Base-by-base conservation (phyloP, 92 coral and sea anemone genomes). In the Zoanthus gigantus region DNA sequence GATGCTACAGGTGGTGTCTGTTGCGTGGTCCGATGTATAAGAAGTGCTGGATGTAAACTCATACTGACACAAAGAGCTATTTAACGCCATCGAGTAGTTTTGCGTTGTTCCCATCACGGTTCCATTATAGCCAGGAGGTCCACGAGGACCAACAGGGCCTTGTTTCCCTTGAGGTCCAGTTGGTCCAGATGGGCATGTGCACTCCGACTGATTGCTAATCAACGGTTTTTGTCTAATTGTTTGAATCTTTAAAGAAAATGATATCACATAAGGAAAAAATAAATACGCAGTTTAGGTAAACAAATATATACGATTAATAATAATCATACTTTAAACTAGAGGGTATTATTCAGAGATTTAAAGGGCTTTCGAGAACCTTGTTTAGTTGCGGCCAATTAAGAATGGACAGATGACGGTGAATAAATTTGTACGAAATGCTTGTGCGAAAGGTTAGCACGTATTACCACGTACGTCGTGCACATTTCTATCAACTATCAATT, bases 81-180 rank as follows among this genome's bases (percentile, higher is more conserved):
- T 79, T 15, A 79, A 6, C 11, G 85, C 60, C 31, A 66, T 0
- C 14, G 76, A 84, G 0, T 88, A 74, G 47, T 86, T 82, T 72
- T 67, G 78, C 2, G 82, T 28, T 30, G 12, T 16, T 71, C 53
- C 44, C 42, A 37, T 37, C 42, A 37, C 42, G 2, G 42, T 37
- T 17, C 13, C 15, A 66, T 80, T 80, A 18, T 66, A 80, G 2
- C 85, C 85, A 4, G 74, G 73, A 0, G 72, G 72, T 12, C 94
- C 91, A 50, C 23, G 66, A 5, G 78, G 78, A 6, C 89, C 94
- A n/a, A 74, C 86, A 50, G 78, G 75, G n/a, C 93, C 91, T 71
- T 68, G 76, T 37, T 42, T 60, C 23, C 93, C 93, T 0, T 34
- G 88, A n/a, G 52, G 84, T 13, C 93, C 93, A 46, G 76, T 69